phyloP scores from a whole-genome alignment of 2,888 invertebrate genomes.

The Lasioglossum calceatum region DNA sequence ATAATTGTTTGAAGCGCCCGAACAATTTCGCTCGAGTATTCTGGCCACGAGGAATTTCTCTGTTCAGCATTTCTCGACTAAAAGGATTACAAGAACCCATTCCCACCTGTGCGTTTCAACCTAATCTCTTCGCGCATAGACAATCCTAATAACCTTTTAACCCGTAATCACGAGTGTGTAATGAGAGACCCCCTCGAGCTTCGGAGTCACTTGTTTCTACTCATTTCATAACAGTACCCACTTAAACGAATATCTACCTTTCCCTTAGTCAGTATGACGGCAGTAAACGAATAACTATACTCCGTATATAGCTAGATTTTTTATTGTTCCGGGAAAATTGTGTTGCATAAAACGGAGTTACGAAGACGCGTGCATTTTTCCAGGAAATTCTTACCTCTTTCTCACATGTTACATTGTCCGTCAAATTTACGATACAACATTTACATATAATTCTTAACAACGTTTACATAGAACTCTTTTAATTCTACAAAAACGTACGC shows the following conservation, averaged over 20 bases:
- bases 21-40: neutral
- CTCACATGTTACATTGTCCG: too few species aligned
- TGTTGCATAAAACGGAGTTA: too few species aligned
- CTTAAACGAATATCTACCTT: neutral
- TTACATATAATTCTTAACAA: too few species aligned
- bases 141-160: neutral
- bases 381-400: too few species aligned
- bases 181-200: neutral
- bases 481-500: too few species aligned
- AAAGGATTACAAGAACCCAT: neutral
- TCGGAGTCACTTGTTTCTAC: neutral
- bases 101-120: neutral
- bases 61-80: neutral
- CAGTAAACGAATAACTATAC: neutral
- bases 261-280: neutral
- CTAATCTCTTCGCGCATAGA: neutral
- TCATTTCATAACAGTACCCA: neutral
- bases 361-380: too few species aligned
- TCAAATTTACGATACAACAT: too few species aligned
- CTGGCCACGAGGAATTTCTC: neutral
- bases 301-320: neutral
- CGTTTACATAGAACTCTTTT: too few species aligned
- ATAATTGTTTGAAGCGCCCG: neutral
- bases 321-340: too few species aligned
- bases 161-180: neutral